Percentiles rank a stretch among this genome's conserved stretches.
These are phyloP conservation scores for Caenorhabditis sinica DNA, from an alignment of 2,888 invertebrate species.

Conservation along the genomic window DNA sequence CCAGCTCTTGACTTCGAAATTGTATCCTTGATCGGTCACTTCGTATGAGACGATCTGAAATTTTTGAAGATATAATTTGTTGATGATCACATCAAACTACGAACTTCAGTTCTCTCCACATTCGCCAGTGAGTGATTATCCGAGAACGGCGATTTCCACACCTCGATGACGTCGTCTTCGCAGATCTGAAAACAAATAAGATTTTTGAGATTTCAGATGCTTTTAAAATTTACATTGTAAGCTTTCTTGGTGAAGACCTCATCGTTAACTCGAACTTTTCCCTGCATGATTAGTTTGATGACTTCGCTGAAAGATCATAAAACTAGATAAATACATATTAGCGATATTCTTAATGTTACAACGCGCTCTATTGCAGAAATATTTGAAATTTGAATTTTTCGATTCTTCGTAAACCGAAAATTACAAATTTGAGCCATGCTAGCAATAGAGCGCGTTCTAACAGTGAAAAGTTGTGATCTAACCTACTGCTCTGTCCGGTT, in stretches of 20 bases:
- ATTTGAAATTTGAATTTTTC: too few species aligned
- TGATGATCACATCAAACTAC: neutral
- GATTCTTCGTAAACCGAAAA: too few species aligned
- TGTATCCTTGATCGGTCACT: conserved; percentile 74
- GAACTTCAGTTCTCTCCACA: conserved; percentile 72
- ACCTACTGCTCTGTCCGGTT: conserved; percentile 76
- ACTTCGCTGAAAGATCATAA: conserved; percentile 74
- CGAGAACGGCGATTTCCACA: conserved; percentile 72
- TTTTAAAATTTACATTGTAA: conserved; percentile 72
- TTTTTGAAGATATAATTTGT: neutral
- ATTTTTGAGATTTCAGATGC: neutral
- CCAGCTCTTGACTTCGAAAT: conserved; percentile 75
- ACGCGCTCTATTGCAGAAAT: too few species aligned
- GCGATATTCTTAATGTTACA: too few species aligned
- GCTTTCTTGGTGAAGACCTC: conserved; percentile 77
- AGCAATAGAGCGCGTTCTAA: too few species aligned
- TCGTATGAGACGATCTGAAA: conserved; percentile 74
- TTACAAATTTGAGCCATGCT: too few species aligned
- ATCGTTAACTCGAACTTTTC: conserved; percentile 78
- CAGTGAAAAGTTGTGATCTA: too few species aligned
- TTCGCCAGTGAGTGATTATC: conserved; percentile 76
- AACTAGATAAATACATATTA: too few species aligned
- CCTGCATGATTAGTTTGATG: conserved; percentile 73
- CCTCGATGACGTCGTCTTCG: conserved; percentile 75
- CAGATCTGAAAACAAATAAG: conserved; percentile 65